Conservation (phyloP, 2,113 vertebrate species). For the Perognathus longimembris region DNA sequence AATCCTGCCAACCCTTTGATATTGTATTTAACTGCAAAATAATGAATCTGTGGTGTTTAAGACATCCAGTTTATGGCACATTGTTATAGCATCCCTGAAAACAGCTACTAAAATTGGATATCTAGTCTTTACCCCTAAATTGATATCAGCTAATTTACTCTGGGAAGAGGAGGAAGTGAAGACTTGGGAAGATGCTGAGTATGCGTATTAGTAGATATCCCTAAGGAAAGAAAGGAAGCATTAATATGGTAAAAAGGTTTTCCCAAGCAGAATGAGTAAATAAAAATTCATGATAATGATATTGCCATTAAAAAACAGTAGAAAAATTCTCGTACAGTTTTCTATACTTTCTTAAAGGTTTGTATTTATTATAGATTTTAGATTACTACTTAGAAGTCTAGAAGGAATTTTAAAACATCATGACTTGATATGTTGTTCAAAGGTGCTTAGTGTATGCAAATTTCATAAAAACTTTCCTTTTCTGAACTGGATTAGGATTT, state of each 20-base stretch:
- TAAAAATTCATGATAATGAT: not conserved
- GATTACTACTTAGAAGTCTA: not conserved
- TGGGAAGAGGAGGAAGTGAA: not conserved
- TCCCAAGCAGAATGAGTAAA: not conserved
- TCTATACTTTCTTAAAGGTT: not conserved
- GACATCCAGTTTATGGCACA: not conserved
- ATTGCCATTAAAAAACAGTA: not conserved
- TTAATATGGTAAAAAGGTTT: not conserved
- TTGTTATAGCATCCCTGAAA: not conserved
- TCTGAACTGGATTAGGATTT: not conserved
- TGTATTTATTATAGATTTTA: not conserved
- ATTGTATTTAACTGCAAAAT: not conserved
- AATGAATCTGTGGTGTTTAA: not conserved
- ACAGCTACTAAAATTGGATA: not conserved
- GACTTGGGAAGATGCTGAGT: not conserved
- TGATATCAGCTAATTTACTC: not conserved
- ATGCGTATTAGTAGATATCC: not conserved
- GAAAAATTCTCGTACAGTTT: not conserved
- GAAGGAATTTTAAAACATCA: not conserved
- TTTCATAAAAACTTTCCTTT: not conserved
- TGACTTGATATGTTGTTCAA: not conserved
- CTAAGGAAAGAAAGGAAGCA: not conserved
- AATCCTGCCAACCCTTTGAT: not conserved
- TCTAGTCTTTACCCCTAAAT: not conserved
- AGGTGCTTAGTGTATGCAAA: not conserved